Base-by-base conservation (phyloP, 2,888 invertebrate species). In the Noctua janthe region DNA sequence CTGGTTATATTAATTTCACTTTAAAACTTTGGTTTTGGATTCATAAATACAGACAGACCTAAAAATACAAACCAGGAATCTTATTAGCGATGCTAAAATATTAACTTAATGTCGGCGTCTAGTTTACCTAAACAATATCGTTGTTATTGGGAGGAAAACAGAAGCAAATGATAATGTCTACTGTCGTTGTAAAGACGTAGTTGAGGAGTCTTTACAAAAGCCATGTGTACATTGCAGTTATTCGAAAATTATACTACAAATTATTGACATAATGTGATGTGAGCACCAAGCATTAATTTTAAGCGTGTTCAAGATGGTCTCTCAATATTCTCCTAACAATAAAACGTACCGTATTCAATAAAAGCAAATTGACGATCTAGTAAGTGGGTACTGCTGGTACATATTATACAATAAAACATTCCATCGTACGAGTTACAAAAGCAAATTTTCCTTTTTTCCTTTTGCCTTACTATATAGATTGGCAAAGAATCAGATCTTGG, bases 1-100 rank as follows among this genome's bases (percentile, higher is more conserved):
- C 17, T 29, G 29, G 15, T 59, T 54, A 43, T 64, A 79, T 71
- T 49, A 54, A 43, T 80, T 62, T 81, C 62, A 47, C 20, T 69
- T 59, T 29, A 35, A 70, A 81, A 82, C 51, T 67, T 80, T 56
- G n/a, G n/a, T 49, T 49, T 29, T 20, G 13, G 2, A 17, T 54
- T 69, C 3, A 29, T 59, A 39, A 69, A 78, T 29, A 70, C 59
- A 78, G 39, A 43, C 29, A 54, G 43, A 62, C 49, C 39, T 80
- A 80, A 82, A 71, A 82, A 75, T 75, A 82, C 56, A 67, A 83
- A 62, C 67, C 4, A 51, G 54, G 6, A 35, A 20, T 43, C 35
- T 35, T 76, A 17, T 54, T 72, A 66, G 56, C 35, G 29, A 64
- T 35, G 13, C 20, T 64, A 54, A 82, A 82, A 72, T 72, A 73